Conservation (phyloP, 2,113 vertebrate species). For the Hucho hucho region DNA sequence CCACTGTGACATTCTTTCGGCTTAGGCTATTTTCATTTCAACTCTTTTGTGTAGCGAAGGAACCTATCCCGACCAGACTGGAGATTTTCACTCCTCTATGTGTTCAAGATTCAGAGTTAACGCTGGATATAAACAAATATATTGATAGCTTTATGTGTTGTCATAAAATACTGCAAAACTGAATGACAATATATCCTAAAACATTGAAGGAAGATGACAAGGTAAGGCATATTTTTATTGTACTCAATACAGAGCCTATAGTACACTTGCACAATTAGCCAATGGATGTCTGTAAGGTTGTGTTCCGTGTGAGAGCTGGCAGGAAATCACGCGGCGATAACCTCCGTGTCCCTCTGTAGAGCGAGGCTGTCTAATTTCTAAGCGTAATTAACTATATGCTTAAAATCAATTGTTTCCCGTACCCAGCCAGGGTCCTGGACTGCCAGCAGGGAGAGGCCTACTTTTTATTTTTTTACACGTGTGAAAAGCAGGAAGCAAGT, state of each 20-base stretch:
- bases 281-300: constrained; percentile 28
- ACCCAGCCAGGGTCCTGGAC: constrained; percentile 76
- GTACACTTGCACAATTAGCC: not conserved
- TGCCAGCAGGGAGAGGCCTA: constrained; percentile 76
- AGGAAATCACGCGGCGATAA: constrained; percentile 48
- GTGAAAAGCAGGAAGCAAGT: constrained; percentile 80
- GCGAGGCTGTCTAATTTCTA: constrained; percentile 73
- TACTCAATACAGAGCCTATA: constrained; percentile 13
- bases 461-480: constrained; percentile 73
- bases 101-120: constrained; percentile 49
- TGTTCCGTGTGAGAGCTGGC: constrained; percentile 47
- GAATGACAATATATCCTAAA: not conserved
- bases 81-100: constrained; percentile 67
- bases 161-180: not conserved
- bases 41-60: constrained; percentile 90
- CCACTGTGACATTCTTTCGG: constrained; percentile 96
- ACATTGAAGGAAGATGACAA: constrained; percentile 21
- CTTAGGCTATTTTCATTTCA: constrained; percentile 94
- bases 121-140: constrained; percentile 25
- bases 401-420: constrained; percentile 83
- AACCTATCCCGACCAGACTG: constrained; percentile 84
- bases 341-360: constrained; percentile 50
- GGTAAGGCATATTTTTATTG: constrained; percentile 50
- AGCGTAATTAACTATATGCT: constrained; percentile 79
- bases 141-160: constrained; percentile 3